These are phyloP conservation scores for Elanus axillaris DNA, from an alignment of 2,113 vertebrate species.

Conservation along the genomic window DNA sequence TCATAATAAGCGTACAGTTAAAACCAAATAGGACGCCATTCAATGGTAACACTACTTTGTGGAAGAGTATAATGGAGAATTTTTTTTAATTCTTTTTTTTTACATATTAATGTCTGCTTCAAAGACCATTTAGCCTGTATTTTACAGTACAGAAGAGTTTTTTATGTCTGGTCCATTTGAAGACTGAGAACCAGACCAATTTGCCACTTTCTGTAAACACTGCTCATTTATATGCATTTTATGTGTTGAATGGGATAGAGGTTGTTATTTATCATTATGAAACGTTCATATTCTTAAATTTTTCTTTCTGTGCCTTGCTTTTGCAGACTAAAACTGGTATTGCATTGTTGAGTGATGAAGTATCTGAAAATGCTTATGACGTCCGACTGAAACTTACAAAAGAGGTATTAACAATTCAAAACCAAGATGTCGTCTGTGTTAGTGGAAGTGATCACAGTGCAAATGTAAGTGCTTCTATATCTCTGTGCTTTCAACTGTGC, in stretches of 20 bases:
- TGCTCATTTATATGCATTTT: not conserved
- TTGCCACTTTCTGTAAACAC: not conserved
- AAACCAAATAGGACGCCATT: not conserved
- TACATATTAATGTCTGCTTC: not conserved
- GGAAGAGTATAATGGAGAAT: not conserved
- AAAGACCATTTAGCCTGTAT: not conserved
- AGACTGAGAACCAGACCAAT: not conserved
- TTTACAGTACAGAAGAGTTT: not conserved
- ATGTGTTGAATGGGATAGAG: not conserved
- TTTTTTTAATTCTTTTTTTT: not conserved
- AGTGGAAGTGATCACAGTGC: constrained; percentile 75
- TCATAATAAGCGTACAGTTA: not conserved
- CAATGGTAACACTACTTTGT: not conserved
- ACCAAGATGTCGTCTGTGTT: constrained; percentile 88
- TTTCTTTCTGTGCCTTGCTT: constrained; percentile 11
- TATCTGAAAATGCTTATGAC: constrained; percentile 83
- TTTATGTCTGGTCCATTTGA: not conserved
- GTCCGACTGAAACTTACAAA: constrained; percentile 87
- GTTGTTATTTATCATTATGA: not conserved
- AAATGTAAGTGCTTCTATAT: constrained; percentile 86
- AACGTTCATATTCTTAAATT: not conserved
- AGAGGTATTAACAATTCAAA: constrained; percentile 89
- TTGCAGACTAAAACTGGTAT: constrained; percentile 88
- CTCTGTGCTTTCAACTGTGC: not conserved
- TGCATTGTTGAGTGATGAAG: constrained; percentile 82